These are phyloP conservation scores for Aphis gossypii DNA, from an alignment of 1,140 invertebrate genomes.

Conservation along the genomic window DNA sequence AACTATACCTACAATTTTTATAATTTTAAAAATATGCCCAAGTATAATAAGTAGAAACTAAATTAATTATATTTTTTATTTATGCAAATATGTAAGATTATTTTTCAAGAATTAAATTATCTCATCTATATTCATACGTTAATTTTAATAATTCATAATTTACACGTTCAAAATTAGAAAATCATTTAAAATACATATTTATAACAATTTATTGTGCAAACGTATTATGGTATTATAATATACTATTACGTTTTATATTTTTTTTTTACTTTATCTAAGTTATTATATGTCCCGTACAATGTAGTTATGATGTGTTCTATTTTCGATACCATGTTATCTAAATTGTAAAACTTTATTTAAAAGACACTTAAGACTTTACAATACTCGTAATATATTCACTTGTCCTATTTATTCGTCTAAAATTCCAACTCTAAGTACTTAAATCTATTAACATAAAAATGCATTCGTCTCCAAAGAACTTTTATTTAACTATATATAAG, in stretches of 20 bases:
- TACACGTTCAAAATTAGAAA: background rate
- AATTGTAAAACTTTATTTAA: background rate
- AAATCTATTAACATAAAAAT: background rate
- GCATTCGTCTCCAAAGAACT: background rate
- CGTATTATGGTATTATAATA: background rate
- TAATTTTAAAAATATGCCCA: background rate
- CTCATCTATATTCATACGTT: no score
- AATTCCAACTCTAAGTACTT: background rate
- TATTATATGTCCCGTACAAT: background rate
- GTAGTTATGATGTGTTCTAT: background rate
- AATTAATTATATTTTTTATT: background rate
- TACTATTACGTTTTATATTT: background rate
- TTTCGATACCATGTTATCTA: background rate
- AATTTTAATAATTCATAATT: background rate
- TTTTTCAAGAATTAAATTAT: background rate
- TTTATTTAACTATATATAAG: background rate
- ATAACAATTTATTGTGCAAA: background rate
- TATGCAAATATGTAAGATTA: background rate
- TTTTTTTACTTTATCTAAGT: background rate
- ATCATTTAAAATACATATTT: background rate
- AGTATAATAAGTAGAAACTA: background rate
- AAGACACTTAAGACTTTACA: constrained; percentile 7
- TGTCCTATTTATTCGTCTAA: background rate
- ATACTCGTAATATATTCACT: background rate
- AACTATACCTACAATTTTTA: no score